Evolutionary conservation across 37 sponge, comb jelly and placozoan genomes (phyloP).

Genomic region (Aplysina aerophoba): DNA sequence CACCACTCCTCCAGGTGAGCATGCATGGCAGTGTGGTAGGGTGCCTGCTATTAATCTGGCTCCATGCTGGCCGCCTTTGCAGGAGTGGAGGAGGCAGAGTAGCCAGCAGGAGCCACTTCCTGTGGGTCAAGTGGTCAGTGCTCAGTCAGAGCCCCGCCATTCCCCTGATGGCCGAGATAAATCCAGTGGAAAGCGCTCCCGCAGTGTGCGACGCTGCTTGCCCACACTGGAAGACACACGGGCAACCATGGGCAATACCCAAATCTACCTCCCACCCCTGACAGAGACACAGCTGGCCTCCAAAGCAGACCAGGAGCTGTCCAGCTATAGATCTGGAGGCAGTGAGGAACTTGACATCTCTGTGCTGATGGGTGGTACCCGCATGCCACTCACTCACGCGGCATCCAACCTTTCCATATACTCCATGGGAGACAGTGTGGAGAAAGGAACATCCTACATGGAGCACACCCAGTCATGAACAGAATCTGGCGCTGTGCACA

Average conservation of each 20-base stretch:
- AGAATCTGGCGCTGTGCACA: too few relatives aligned
- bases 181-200: too few relatives aligned
- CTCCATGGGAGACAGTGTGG: neutral
- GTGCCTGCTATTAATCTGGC: too few relatives aligned
- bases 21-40: too few relatives aligned
- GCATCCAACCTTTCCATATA: conserved; percentile 14
- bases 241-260: neutral
- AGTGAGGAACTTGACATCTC: conserved; percentile 24
- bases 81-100: too few relatives aligned
- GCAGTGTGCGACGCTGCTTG: neutral
- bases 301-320: neutral
- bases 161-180: neutral
- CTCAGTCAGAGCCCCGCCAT: neutral
- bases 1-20: conserved; percentile 24
- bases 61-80: too few relatives aligned
- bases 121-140: neutral
- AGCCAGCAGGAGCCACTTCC: neutral
- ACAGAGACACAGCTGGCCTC: neutral
- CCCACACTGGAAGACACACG: conserved; percentile 3
- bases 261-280: neutral
- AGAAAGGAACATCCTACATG: too few relatives aligned
- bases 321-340: neutral
- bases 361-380: neutral
- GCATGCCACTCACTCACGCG: conserved; percentile 31
- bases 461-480: too few relatives aligned